Evolutionary conservation across 2,888 invertebrate genomes (phyloP).

Genomic region (Nebria brevicollis): DNA sequence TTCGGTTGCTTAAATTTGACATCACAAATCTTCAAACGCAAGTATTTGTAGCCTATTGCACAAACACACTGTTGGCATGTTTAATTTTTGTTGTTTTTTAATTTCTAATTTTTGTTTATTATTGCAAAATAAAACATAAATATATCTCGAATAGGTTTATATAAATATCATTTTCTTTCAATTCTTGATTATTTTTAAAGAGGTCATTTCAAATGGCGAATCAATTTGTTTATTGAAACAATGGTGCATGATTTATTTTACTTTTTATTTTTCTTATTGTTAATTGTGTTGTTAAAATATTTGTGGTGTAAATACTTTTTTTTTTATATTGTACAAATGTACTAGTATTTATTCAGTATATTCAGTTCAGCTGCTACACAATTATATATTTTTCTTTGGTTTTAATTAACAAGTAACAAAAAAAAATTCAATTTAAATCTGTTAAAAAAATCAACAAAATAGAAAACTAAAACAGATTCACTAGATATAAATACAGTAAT

Average conservation of each 20-base stretch:
- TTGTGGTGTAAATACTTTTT: not conserved
- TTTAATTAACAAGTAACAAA: too few species aligned
- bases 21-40: slow-evolving; percentile 42
- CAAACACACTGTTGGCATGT: slow-evolving; percentile 44
- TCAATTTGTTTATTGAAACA: slow-evolving; percentile 29
- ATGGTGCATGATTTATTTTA: slow-evolving; percentile 36
- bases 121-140: slow-evolving; percentile 29
- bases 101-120: slow-evolving; percentile 29
- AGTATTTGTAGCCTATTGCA: slow-evolving; percentile 38
- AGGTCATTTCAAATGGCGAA: slow-evolving; percentile 26
- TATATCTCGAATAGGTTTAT: slow-evolving; percentile 44
- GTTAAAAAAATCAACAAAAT: too few species aligned
- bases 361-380: too few species aligned
- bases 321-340: not conserved
- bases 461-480: too few species aligned
- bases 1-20: slow-evolving; percentile 38
- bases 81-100: slow-evolving; percentile 27
- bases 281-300: slow-evolving; percentile 43
- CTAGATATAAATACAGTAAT: too few species aligned
- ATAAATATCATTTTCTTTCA: slow-evolving; percentile 26
- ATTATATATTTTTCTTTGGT: too few species aligned
- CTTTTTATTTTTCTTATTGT: slow-evolving; percentile 41
- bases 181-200: slow-evolving; percentile 11
- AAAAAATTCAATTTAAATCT: too few species aligned
- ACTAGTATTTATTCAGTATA: too few species aligned